Evolutionary conservation across 2,113 vertebrate genomes (phyloP).

Genomic region (Centropus bengalensis): DNA sequence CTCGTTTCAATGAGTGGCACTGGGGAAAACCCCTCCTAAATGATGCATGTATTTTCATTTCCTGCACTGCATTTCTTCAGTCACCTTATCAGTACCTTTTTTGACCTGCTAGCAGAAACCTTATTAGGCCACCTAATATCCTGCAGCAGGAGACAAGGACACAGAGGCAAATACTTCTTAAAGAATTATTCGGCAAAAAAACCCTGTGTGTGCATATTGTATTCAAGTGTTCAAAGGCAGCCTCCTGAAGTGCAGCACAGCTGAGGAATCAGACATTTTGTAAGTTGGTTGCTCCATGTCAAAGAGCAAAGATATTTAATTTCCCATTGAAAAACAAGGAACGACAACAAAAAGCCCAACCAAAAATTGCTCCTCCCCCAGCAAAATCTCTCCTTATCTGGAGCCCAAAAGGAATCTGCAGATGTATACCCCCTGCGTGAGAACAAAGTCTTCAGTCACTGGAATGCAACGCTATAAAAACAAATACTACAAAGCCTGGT

Average conservation of each 20-base stretch:
- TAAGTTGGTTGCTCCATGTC: background rate
- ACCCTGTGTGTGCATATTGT: background rate
- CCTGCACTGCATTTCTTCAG: background rate
- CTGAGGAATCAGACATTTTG: background rate
- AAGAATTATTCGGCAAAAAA: background rate
- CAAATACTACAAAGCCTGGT: slow-evolving; percentile 79
- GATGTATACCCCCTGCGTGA: slow-evolving; percentile 54
- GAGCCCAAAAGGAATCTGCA: slow-evolving; percentile 53
- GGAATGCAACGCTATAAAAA: slow-evolving; percentile 80
- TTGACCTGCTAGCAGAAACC: slow-evolving; percentile 23
- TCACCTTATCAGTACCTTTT: slow-evolving; percentile 7
- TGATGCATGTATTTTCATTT: background rate
- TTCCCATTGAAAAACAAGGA: background rate
- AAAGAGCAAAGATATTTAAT: background rate
- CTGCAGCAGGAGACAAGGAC: background rate
- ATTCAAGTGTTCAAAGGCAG: background rate
- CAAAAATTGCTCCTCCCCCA: background rate
- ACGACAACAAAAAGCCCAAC: background rate
- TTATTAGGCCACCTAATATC: background rate
- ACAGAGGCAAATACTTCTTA: background rate
- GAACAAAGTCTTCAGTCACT: slow-evolving; percentile 74
- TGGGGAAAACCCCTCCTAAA: slow-evolving; percentile 24
- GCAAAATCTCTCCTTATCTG: slow-evolving; percentile 15
- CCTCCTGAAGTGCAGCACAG: background rate
- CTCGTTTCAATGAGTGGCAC: background rate